Base-by-base conservation (phyloP, 2,888 invertebrate species). In the Stenodera caucasica region DNA sequence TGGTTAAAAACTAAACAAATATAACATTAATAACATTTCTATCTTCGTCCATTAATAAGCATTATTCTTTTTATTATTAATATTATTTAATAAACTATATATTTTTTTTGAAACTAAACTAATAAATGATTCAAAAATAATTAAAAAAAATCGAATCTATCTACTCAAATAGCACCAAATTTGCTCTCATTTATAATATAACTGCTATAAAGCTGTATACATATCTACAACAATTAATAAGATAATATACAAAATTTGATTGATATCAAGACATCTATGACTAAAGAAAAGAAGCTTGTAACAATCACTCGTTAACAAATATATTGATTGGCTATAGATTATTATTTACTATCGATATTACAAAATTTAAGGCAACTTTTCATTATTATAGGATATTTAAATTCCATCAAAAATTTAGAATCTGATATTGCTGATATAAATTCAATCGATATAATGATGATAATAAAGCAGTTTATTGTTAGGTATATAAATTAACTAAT, bases 151-250 rank as follows among this genome's bases (percentile, higher is more conserved):
- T 63, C 65, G 66, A 67, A 65, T 67, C 68, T 71, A 72, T 66
- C 77, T 77, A 76, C 70, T 70, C 66, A 75, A 74, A 72, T 80
- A 80, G 80, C 80, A 80, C 79, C 80, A 79, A 77, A 75, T 72
- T 75, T 76, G 80, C 80, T 79, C 79, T 67, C 69, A 29, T 71
- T 69, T n/a, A n/a, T n/a, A n/a, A n/a, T n/a, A 74, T 78, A 79
- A 80, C 79, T 79, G 79, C 79, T 76, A 72, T 71, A 58, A 77
- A 79, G 76, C 77, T 75, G 72, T 77, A 72, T 40, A 77, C 71
- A 75, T 49, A 76, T 77, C 74, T 76, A 77, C 74, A 76, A 70
- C 67, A 74, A 70, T 63, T 57, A 57, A 54, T 63, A 62, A 51
- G 61, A 62, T 61, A 64, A 59, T 58, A 59, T 59, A 63, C 57